phyloP scores from a whole-genome alignment of 2,797 vertebrate species.

The Tragopan temminckii region DNA sequence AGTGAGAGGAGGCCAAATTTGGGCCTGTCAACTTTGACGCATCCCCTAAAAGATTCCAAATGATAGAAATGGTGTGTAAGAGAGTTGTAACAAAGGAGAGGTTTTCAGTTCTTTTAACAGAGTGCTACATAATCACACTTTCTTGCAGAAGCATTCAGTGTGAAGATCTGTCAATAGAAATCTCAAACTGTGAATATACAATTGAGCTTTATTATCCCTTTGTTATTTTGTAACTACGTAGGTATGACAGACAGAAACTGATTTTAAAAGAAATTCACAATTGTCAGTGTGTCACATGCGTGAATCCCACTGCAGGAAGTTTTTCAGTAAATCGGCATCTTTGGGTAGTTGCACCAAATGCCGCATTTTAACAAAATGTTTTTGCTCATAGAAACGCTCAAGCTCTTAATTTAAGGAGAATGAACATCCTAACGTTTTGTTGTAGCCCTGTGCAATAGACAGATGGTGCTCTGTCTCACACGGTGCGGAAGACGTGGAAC shows the following conservation, averaged over 20 bases:
- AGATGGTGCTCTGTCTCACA: not conserved
- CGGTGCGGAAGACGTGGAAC: not conserved
- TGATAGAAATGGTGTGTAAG: slow-evolving; percentile 79
- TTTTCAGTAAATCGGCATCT: slow-evolving; percentile 93
- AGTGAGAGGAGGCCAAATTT: slow-evolving; percentile 81
- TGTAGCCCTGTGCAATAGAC: slow-evolving; percentile 2
- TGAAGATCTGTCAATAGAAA: slow-evolving; percentile 85
- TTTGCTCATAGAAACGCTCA: slow-evolving; percentile 64
- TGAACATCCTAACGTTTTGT: slow-evolving; percentile 59
- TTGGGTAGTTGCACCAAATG: slow-evolving; percentile 83
- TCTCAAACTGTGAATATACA: slow-evolving; percentile 88
- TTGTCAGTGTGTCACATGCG: slow-evolving; percentile 92
- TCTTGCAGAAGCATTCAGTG: slow-evolving; percentile 81
- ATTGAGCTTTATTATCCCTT: slow-evolving; percentile 86
- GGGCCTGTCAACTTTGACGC: slow-evolving; percentile 80
- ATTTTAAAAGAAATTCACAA: slow-evolving; percentile 93
- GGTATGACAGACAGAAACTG: slow-evolving; percentile 96
- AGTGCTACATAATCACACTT: slow-evolving; percentile 81
- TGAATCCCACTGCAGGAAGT: slow-evolving; percentile 94
- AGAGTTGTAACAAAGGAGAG: slow-evolving; percentile 77
- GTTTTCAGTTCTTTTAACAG: slow-evolving; percentile 81
- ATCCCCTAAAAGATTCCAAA: slow-evolving; percentile 77
- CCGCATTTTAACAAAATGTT: slow-evolving; percentile 57
- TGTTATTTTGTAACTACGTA: slow-evolving; percentile 88
- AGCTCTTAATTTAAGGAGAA: slow-evolving; percentile 78